Evolutionary conservation across 2,888 invertebrate genomes (phyloP).

Genomic region (Harmothoe impar): DNA sequence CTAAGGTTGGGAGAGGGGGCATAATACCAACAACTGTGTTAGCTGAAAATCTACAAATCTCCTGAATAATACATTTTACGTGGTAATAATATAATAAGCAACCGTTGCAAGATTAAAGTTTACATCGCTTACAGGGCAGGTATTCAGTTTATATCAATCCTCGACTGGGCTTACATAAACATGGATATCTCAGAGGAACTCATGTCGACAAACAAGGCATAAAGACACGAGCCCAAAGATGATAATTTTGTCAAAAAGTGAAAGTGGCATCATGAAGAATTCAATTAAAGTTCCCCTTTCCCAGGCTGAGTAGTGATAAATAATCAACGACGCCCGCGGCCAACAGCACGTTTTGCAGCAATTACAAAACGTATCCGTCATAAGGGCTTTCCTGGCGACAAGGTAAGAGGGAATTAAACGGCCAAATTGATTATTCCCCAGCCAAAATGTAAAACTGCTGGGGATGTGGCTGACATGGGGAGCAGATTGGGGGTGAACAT

Average conservation of each 20-base stretch:
- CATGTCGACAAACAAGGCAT: neutral
- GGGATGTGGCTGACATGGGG: too few species aligned
- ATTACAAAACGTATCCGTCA: neutral
- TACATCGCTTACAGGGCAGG: too few species aligned
- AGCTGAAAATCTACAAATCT: too few species aligned
- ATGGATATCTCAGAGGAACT: too few species aligned
- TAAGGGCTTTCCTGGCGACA: neutral
- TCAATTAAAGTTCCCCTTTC: neutral
- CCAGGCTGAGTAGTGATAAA: neutral
- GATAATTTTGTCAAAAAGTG: neutral
- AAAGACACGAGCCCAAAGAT: neutral
- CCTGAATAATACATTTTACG: too few species aligned
- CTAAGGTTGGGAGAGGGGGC: too few species aligned
- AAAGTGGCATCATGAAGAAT: slow-evolving; percentile 4
- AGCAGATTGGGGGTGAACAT: too few species aligned
- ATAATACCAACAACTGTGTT: too few species aligned
- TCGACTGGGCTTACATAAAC: neutral
- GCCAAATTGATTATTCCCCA: neutral
- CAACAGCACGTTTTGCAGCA: neutral
- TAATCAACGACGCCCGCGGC: neutral
- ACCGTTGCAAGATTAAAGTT: too few species aligned
- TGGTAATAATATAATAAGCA: too few species aligned
- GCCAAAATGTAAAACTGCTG: too few species aligned
- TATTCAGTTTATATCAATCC: too few species aligned
- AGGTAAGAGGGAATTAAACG: neutral